Base-by-base conservation (phyloP, 2,888 invertebrate species). In the Bellardia bayeri region DNA sequence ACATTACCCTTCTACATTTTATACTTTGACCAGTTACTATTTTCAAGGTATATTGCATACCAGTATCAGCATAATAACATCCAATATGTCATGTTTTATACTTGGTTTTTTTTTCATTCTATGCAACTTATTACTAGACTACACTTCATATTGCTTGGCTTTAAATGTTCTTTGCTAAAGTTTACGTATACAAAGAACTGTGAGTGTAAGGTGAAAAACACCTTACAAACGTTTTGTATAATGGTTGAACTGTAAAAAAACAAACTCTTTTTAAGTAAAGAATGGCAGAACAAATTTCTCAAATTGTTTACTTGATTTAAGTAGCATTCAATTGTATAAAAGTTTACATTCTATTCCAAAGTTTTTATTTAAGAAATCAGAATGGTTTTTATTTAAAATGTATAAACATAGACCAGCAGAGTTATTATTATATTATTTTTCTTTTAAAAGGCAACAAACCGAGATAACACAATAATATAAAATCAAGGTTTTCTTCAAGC, bases 1-100 rank as follows among this genome's bases (percentile, higher is more conserved):
- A 85, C 16, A 66, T 82, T 16, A 16, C 0, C 5, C 8, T 63
- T 56, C 66, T 71, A 16, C 37, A 0, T 51, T 66, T 45, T 54
- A 40, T 30, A 13, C n/a, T 45, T 78, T 33, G 14, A 9, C 4
- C 49, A 51, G 16, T 72, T 66, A 63, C 33, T 61, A 61, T 75
- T 72, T 84, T 23, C 23, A 56, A 54, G 33, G 6, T 11, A 14
- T n/a, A 23, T 37, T 40, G 30, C 4, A 37, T 37, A 56, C 13
- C 13, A 23, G 33, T 23, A 16, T 61, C 9, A 79, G 45, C 68
- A 45, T n/a, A 75, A 63, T 33, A 78, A 45, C 51, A 64, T 69
- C 23, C 42, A 33, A 16, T 45, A 63, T 78, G 71, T 83, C 69
- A 71, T 71, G 63, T 54, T 83, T 58, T 49, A 45, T 58, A 23